A percentile compares a stretch with the other conserved stretches of the same genome.
These are phyloP conservation scores for Apis florea DNA, from an alignment of 1,140 invertebrate species.

Conservation along the genomic window DNA sequence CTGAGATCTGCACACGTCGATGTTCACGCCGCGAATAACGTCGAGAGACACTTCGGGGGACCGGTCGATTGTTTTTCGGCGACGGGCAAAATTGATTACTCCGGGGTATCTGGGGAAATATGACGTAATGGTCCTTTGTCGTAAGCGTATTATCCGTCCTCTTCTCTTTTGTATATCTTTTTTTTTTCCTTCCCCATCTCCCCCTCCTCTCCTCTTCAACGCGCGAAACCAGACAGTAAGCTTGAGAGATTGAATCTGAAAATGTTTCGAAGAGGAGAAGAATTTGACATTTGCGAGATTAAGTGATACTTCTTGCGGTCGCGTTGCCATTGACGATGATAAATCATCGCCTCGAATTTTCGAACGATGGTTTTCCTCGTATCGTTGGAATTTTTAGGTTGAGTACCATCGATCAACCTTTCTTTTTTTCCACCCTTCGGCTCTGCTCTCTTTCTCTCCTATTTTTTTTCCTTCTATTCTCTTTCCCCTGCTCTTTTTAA, in stretches of 20 bases:
- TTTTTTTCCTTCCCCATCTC: not conserved
- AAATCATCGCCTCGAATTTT: conserved; percentile 38
- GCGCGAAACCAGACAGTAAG: not conserved
- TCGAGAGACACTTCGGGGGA: conserved; percentile 29
- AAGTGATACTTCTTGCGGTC: conserved; percentile 36
- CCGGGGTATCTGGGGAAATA: conserved; percentile 40
- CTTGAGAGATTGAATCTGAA: conserved; percentile 49
- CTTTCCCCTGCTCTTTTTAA: not conserved
- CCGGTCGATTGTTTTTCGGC: conserved; percentile 47
- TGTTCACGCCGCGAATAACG: conserved; percentile 1
- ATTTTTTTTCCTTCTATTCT: not conserved
- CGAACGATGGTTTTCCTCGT: not conserved
- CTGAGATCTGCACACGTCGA: not conserved
- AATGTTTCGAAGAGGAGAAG: conserved; percentile 35
- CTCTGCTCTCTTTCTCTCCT: not conserved
- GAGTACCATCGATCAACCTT: conserved; percentile 10
- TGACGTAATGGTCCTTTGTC: conserved; percentile 48
- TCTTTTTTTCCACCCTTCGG: not conserved
- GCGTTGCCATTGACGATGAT: conserved; percentile 28
- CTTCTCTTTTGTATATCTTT: not conserved
- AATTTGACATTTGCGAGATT: conserved; percentile 51
- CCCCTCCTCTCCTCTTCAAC: not conserved
- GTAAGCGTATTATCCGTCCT: conserved; percentile 44
- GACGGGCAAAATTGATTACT: conserved; percentile 45
- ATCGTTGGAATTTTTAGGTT: conserved; percentile 8